Evolutionary conservation across 1,140 invertebrate genomes (phyloP).

Genomic region (Phenacoccus solenopsis): DNA sequence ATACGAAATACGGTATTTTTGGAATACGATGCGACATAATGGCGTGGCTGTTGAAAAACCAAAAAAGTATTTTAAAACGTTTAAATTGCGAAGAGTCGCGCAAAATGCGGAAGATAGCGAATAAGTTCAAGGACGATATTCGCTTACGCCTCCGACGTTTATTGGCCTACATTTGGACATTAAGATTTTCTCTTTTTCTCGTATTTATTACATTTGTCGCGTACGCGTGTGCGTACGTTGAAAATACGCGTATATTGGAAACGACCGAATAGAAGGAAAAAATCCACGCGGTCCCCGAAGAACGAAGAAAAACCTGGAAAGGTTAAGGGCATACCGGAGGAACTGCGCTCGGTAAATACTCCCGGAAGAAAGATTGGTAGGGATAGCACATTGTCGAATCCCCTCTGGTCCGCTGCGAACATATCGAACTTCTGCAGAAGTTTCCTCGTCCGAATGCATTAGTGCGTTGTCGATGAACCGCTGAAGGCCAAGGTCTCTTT

Average conservation of each 20-base stretch:
- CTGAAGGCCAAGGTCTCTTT: conserved; percentile 9
- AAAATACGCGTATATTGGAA: neutral
- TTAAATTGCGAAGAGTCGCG: no score
- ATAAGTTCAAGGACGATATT: conserved; percentile 1
- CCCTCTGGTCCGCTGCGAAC: conserved; percentile 10
- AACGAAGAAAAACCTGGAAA: conserved; percentile 1
- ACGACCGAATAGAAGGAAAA: neutral
- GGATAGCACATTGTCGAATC: conserved; percentile 11
- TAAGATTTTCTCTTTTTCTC: neutral
- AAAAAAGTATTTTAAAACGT: no score
- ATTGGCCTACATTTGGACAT: neutral
- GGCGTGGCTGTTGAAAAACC: no score
- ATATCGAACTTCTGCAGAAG: conserved; percentile 15
- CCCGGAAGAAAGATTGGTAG: conserved; percentile 2
- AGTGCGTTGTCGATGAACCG: conserved; percentile 16
- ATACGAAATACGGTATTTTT: no score
- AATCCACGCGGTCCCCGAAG: neutral
- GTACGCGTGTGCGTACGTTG: no score
- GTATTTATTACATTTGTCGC: no score
- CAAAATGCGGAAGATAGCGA: neutral
- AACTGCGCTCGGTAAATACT: neutral
- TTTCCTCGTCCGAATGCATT: conserved; percentile 10
- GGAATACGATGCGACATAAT: no score
- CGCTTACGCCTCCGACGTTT: neutral
- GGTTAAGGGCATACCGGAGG: neutral